Evolutionary conservation across 2,113 vertebrate species (phyloP).

Genomic region (Choloepus hoffmanni): DNA sequence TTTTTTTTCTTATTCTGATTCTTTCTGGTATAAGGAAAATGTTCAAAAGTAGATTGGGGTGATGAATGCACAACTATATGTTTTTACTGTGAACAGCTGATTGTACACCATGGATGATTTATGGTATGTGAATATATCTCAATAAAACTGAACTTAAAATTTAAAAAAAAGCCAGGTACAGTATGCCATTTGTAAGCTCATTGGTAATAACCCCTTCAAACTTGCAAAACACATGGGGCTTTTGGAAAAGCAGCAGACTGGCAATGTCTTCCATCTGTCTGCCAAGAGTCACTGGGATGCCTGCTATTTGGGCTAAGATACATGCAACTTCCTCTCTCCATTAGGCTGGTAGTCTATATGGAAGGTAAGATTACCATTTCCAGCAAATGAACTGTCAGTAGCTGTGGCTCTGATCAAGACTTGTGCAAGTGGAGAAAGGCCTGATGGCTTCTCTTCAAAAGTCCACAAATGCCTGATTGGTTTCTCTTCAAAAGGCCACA

Average conservation of each 20-base stretch:
- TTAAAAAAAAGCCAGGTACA: background rate
- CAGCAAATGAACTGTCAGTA: background rate
- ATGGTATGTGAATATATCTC: too few species aligned
- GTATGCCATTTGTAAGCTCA: background rate
- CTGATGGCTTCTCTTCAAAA: background rate
- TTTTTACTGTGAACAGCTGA: too few species aligned
- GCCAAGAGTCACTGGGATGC: background rate
- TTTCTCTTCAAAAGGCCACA: background rate
- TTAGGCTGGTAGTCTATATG: background rate
- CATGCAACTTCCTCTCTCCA: slow-evolving; percentile 20
- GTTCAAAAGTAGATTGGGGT: too few species aligned
- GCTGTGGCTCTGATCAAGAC: background rate
- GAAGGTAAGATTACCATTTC: background rate
- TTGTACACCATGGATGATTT: too few species aligned
- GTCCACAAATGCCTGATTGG: background rate
- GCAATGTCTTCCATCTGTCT: background rate
- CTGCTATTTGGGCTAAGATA: slow-evolving; percentile 56
- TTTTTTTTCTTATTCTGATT: too few species aligned
- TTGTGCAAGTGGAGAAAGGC: background rate
- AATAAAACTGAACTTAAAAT: too few species aligned
- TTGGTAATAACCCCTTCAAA: background rate
- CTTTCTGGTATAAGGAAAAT: too few species aligned
- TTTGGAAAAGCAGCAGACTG: background rate
- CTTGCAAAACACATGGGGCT: background rate
- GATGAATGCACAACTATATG: too few species aligned